phyloP scores from a whole-genome alignment of 1,140 invertebrate genomes.

The Hermatobates lingyangjiaoensis region DNA sequence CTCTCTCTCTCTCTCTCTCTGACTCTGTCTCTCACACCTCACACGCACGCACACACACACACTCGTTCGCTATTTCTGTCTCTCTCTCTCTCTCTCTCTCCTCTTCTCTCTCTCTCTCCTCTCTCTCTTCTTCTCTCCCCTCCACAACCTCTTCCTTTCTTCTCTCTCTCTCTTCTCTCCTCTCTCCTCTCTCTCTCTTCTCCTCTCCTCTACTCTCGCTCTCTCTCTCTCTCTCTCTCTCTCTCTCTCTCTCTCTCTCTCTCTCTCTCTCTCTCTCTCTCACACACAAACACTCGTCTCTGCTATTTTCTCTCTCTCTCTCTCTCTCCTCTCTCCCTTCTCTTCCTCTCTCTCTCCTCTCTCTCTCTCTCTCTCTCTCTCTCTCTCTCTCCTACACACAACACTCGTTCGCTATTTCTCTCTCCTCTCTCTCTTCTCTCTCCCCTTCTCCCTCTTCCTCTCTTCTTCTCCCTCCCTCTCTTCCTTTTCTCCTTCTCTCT shows the following conservation, averaged over 20 bases:
- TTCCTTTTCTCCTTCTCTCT: neutral
- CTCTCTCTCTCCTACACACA: neutral
- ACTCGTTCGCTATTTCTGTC: too few species aligned
- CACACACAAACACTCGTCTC: neutral
- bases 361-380: neutral
- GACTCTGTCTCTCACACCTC: too few species aligned
- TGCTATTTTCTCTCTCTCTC: neutral
- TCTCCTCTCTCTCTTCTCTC: neutral
- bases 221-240: neutral
- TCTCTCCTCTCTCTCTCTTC: neutral
- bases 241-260: neutral
- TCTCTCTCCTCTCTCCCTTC: neutral
- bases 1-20: too few species aligned
- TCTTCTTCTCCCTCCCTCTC: neutral
- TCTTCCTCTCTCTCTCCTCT: neutral
- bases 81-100: too few species aligned
- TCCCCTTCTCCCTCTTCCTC: neutral
- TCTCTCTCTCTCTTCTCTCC: neutral
- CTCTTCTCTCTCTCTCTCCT: too few species aligned
- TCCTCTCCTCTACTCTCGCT: neutral
- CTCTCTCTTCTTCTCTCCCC: neutral
- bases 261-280: neutral
- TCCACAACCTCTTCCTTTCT: neutral
- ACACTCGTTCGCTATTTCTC: neutral
- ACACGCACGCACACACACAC: too few species aligned